Evolutionary conservation across 2,797 vertebrate species (phyloP), one percentile per base, ranked within the genome.

Genomic region (Notolabrus celidotus): DNA sequence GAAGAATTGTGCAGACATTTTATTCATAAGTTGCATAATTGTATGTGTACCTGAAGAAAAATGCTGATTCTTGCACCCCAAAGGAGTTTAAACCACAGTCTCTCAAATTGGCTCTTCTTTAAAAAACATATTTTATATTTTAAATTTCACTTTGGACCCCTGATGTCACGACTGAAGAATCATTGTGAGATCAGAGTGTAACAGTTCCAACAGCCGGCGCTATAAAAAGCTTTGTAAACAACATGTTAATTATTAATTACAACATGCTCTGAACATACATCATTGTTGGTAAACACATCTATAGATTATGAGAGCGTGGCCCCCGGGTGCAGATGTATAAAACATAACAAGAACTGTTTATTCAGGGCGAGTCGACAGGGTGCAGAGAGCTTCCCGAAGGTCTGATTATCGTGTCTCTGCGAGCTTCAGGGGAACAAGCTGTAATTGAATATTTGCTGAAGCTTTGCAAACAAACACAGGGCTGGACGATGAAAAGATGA

Each of bases 361-460:
- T 41, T 59, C 33, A n/a, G 19, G n/a, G 16, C 22, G 39, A 17
- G 46, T 47, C 34, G 53, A 36, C 52, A 52, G n/a, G n/a, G 15
- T 20, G 10, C 20, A 7, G 3, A 36, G 2, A 16, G 58, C 15
- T 29, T 65, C 78, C 61, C 50, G 6, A 10, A 41, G 25, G 58
- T 59, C 54, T 71, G 29, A 66, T 84, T 72, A 66, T 63, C 20
- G 31, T 0, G 10, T 12, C 49, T 36, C 15, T n/a, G 23, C 12
- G 11, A 25, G 7, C 72, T 1, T 33, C n/a, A 16, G 77, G 68
- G n/a, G 80, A 59, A 16, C 29, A 14, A 6, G 9, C 51, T 64
- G 23, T 75, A 66, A 74, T 59, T 71, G 45, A 84, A 82, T 71
- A 49, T 56, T 4, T 62, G 38, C 14, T 34, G 22, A 2, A 10